These are phyloP conservation scores for Sapajus apella DNA, from an alignment of 2,113 vertebrate genomes.

Conservation along the genomic window DNA sequence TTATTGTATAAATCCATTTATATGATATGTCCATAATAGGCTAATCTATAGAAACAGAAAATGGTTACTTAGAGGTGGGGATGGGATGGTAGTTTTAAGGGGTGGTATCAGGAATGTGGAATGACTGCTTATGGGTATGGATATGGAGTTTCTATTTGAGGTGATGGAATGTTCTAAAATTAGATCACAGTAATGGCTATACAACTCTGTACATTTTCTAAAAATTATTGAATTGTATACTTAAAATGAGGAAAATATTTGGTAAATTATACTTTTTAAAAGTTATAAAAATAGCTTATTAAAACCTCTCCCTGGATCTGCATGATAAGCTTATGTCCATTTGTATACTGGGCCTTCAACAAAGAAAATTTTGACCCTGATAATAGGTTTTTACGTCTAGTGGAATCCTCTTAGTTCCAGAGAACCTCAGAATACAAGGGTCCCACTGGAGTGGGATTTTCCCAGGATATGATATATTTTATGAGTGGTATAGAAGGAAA, in stretches of 20 bases:
- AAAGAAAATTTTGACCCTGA: not conserved
- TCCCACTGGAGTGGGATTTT: not conserved
- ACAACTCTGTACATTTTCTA: not conserved
- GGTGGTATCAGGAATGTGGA: not conserved
- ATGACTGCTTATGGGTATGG: not conserved
- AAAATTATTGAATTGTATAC: not conserved
- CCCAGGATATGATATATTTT: not conserved
- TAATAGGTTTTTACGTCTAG: not conserved
- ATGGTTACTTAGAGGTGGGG: not conserved
- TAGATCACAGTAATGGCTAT: not conserved
- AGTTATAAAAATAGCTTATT: not conserved
- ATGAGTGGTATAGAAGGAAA: not conserved
- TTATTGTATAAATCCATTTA: not conserved
- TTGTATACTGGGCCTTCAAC: not conserved
- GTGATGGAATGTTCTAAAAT: not conserved
- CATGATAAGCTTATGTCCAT: not conserved
- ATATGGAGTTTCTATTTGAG: not conserved
- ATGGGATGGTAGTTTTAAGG: not conserved
- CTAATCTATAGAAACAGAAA: not conserved
- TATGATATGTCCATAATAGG: not conserved
- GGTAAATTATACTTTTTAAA: not conserved
- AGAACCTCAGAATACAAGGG: not conserved
- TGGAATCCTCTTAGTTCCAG: not conserved
- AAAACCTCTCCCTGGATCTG: not conserved
- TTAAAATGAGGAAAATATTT: slow-evolving; percentile 42